Base-by-base conservation (phyloP, 2,888 invertebrate genomes). In the Dyspetes luteomarginatus region DNA sequence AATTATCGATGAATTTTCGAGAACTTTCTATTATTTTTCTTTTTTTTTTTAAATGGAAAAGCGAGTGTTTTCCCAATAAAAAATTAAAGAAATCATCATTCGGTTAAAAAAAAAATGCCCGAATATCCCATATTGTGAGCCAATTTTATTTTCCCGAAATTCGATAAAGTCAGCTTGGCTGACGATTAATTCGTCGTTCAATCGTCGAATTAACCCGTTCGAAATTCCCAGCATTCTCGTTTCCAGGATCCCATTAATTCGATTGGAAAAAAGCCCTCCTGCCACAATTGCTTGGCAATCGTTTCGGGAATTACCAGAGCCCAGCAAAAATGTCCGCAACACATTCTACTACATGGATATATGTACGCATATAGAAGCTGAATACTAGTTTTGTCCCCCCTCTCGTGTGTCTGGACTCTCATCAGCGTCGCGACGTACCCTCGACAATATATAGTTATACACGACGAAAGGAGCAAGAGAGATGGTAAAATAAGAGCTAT, bases 301-400 rank as follows among this genome's bases (percentile, higher is more conserved):
- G 36, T 36, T 65, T 71, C 17, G 75, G 80, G 80, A 71, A 80
- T 72, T 80, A 80, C 80, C 72, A 52, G 69, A 28, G 9, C 50
- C 30, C 15, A 48, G 26, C 17, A 64, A 55, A 74, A 65, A 56
- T 56, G 30, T 48, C 50, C 74, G 45, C 36, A 41, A 72, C 9
- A 60, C 45, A 15, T 17, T 2, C n/a, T 45, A 1, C 4, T n/a
- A 7, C 17, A 48, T 17, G 17, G 15, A 17, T 17, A 15, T 19
- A 24, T 43, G n/a, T 15, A 15, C 22, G 1, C 41, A 12, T 43
- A 43, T 62, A 36, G 12, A 19, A 43, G 17, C 36, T 12, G 26
- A 7, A 28, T 45, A 45, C 48, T n/a, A 41, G 48, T 19, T 48
- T 48, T n/a, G n/a, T n/a, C n/a, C n/a, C n/a, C n/a, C n/a, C 7